Conservation (phyloP, 2,888 invertebrate genomes). For the Zygogramma bicolorata region DNA sequence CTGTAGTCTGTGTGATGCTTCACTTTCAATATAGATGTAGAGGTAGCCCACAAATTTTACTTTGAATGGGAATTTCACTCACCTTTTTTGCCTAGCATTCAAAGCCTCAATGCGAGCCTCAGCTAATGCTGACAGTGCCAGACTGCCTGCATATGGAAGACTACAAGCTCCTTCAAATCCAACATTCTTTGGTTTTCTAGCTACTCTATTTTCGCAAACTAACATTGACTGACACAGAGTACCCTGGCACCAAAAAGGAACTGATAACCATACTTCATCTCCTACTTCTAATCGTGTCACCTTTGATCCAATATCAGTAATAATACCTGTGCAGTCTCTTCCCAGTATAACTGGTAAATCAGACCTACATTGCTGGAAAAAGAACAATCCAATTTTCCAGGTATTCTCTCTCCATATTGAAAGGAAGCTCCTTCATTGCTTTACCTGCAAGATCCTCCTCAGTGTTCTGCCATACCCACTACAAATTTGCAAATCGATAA, state of each 20-base stretch:
- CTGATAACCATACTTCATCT: slow-evolving; percentile 73
- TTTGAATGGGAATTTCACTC: slow-evolving; percentile 22
- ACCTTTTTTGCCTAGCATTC: slow-evolving; percentile 70
- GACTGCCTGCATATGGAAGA: slow-evolving; percentile 72
- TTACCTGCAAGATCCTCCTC: slow-evolving; percentile 56
- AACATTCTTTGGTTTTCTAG: slow-evolving; percentile 69
- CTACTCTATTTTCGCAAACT: slow-evolving; percentile 69
- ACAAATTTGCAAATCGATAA: slow-evolving; percentile 72
- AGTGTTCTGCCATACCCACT: slow-evolving; percentile 68
- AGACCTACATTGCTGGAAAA: slow-evolving; percentile 61
- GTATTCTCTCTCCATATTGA: too few relatives aligned
- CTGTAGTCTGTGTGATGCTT: too few relatives aligned
- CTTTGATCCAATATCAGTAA: slow-evolving; percentile 72
- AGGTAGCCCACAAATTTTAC: too few relatives aligned
- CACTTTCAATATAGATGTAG: too few relatives aligned
- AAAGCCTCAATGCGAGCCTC: slow-evolving; percentile 67
- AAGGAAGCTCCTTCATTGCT: slow-evolving; percentile 38
- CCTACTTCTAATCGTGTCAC: slow-evolving; percentile 73
- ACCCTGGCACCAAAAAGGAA: slow-evolving; percentile 72
- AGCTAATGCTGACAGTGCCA: slow-evolving; percentile 70
- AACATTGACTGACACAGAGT: slow-evolving; percentile 71
- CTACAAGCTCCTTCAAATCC: slow-evolving; percentile 73
- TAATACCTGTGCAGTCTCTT: slow-evolving; percentile 73
- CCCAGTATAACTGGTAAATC: slow-evolving; percentile 73
- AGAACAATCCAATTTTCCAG: too few relatives aligned